A percentile compares a stretch with the other conserved stretches of the same genome.
Conservation (phyloP, 2,888 invertebrate genomes). For the Euplexia lucipara region DNA sequence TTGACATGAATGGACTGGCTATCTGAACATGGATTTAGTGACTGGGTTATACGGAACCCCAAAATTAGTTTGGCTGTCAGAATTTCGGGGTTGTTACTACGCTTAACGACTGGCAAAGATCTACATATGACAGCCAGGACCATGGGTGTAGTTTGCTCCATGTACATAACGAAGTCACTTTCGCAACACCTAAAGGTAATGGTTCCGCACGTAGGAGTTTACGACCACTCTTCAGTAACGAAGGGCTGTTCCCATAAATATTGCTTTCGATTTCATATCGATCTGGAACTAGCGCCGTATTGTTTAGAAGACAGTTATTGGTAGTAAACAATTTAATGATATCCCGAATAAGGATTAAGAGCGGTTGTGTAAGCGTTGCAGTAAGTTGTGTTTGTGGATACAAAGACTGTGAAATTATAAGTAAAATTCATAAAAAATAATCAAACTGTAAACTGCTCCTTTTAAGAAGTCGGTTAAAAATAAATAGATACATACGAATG, state of each 20-base stretch:
- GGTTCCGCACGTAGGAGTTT: constrained; percentile 40
- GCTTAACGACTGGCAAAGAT: too few species aligned
- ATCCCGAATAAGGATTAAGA: constrained; percentile 22
- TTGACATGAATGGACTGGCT: too few species aligned
- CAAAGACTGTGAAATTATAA: not conserved
- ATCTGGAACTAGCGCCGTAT: constrained; percentile 53
- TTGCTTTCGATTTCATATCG: constrained; percentile 66
- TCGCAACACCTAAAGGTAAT: constrained; percentile 31
- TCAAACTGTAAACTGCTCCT: too few species aligned
- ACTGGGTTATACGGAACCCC: too few species aligned
- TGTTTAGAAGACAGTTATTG: constrained; percentile 59
- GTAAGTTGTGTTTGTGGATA: constrained; percentile 22
- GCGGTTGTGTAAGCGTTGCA: constrained; percentile 36
- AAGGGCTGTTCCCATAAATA: constrained; percentile 63
- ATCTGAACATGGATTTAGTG: too few species aligned
- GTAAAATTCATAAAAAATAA: not conserved
- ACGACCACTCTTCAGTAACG: constrained; percentile 31
- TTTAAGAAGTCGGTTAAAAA: too few species aligned
- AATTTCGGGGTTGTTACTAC: too few species aligned
- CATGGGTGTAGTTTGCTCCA: too few species aligned
- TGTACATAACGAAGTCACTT: constrained; percentile 27
- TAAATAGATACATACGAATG: too few species aligned
- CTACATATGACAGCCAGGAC: too few species aligned
- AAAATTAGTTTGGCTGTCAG: too few species aligned
- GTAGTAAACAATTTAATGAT: constrained; percentile 56